Evolutionary conservation across 2,888 invertebrate genomes (phyloP), one percentile per base, ranked within the genome.

Genomic region (Drosophila hawaiiensis): DNA sequence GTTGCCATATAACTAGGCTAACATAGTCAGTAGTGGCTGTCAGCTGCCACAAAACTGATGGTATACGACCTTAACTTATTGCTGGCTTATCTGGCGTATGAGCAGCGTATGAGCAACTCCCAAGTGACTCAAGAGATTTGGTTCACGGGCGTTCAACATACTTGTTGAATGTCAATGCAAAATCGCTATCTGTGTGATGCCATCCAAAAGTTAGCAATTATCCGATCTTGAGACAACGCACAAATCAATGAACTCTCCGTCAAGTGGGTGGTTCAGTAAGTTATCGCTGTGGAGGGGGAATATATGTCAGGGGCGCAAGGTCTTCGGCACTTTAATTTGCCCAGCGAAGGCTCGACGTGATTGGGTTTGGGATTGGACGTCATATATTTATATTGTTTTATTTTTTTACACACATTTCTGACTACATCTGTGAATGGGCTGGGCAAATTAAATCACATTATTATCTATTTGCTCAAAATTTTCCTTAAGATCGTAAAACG

Each of bases 401-500:
- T 87, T 84, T 68, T 63, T 66, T 74, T 86, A 31, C 82, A 76
- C 75, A 70, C 73, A 52, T 66, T n/a, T 39, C 28, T 55, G 12
- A 4, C 58, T 54, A 73, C 68, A 80, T 66, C 76, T 65, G 43
- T 55, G 53, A 43, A 12, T 43, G 58, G 58, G 71, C 60, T 29
- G 47, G 50, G 58, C 67, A 64, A 68, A 66, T 69, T 68, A 61
- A 65, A 60, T 33, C 62, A 64, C 64, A 16, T 31, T 77, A 77
- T 77, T 77, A 81, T 76, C 79, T 88, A 37, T 68, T 77, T 70
- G 67, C 64, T 47, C 60, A 76, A 85, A 85, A 86, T 61, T 86
- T 85, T 86, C 84, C 87, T 74, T 63, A 29, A 71, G 54, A 67
- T 63, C 74, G 50, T 85, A 86, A 84, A 84, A 5, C n/a, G 43